A percentile compares a stretch with the other conserved stretches of the same genome.
These are phyloP conservation scores for Heterochromis multidens DNA, from an alignment of 2,113 vertebrate species.

Conservation along the genomic window DNA sequence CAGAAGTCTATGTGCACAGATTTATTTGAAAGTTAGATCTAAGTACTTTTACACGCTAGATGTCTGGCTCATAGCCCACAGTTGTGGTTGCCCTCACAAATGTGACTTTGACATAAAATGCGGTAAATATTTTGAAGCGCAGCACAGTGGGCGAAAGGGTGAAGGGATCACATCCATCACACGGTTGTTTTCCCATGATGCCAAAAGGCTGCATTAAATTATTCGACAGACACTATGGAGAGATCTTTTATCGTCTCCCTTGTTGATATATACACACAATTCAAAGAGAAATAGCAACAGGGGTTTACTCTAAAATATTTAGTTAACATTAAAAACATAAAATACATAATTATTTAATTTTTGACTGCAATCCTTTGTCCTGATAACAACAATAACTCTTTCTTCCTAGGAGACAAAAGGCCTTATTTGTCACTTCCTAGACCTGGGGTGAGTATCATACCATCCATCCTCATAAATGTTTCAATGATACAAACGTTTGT, in stretches of 20 bases:
- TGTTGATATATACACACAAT: neutral
- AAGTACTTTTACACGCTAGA: neutral
- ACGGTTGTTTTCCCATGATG: neutral
- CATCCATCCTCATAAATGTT: conserved; percentile 14
- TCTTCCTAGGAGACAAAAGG: conserved; percentile 90
- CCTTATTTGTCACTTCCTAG: conserved; percentile 92
- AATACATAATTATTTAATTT: neutral
- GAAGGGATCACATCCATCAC: conserved; percentile 9
- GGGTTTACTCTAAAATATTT: neutral
- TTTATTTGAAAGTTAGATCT: neutral
- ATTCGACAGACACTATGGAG: neutral
- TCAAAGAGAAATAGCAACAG: neutral
- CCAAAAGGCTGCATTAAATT: neutral
- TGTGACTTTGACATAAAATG: neutral
- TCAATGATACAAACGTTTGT: neutral
- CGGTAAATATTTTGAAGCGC: conserved; percentile 17
- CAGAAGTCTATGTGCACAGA: neutral
- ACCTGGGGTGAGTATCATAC: conserved; percentile 85
- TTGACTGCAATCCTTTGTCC: neutral
- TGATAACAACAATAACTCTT: conserved; percentile 14
- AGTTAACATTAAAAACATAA: neutral
- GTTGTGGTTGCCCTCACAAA: neutral
- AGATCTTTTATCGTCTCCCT: neutral
- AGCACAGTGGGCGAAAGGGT: neutral
- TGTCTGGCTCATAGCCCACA: neutral